Percentiles rank a stretch among this genome's conserved stretches.
Evolutionary conservation across 2,888 invertebrate genomes (phyloP).

Genomic region (Boloria selene): DNA sequence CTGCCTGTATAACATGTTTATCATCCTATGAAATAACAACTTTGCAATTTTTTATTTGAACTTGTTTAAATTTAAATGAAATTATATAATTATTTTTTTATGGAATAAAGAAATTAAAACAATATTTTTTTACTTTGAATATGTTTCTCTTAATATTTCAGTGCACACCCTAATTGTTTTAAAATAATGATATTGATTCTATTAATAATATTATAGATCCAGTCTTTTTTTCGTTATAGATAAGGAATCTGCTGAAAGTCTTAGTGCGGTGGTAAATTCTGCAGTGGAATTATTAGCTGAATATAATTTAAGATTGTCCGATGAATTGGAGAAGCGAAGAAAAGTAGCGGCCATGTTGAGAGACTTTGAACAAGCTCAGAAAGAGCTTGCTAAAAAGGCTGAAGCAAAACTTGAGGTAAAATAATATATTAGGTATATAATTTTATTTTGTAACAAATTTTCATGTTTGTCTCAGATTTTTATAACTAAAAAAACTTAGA

Average conservation of each 20-base stretch:
- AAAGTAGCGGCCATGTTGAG: slow-evolving; percentile 92
- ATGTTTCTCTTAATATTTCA: no score
- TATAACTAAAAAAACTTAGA: no score
- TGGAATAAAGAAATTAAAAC: no score
- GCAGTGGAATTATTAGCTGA: slow-evolving; percentile 93
- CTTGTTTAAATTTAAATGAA: no score
- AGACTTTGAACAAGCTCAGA: slow-evolving; percentile 93
- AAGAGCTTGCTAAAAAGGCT: slow-evolving; percentile 91
- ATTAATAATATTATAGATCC: neutral
- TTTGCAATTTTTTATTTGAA: no score
- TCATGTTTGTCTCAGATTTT: no score
- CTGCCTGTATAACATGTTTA: no score
- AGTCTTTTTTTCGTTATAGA: slow-evolving; percentile 71
- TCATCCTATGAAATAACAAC: no score
- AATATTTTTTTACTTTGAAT: no score
- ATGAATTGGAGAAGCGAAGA: slow-evolving; percentile 95
- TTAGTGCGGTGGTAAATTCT: slow-evolving; percentile 92
- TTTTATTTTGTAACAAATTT: neutral
- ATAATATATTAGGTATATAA: slow-evolving; percentile 9
- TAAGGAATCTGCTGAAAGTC: slow-evolving; percentile 89
- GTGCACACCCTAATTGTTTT: no score
- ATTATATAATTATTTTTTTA: no score
- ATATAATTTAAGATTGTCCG: slow-evolving; percentile 92
- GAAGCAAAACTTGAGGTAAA: slow-evolving; percentile 92
- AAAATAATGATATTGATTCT: no score